Base-by-base conservation (phyloP, 2,113 vertebrate genomes). In the Scatophagus argus region DNA sequence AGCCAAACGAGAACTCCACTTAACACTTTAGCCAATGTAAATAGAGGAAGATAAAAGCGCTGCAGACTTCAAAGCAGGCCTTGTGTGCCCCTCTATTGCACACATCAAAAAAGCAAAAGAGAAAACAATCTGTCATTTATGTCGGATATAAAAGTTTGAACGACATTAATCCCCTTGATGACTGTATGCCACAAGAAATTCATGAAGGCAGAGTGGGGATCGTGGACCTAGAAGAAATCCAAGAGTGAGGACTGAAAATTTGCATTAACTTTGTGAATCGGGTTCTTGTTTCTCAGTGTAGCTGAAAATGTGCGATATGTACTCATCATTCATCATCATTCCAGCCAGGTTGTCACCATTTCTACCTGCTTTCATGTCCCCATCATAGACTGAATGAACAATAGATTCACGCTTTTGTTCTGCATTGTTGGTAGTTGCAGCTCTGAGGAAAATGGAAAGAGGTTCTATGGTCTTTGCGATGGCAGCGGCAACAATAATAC, bases 21-120 rank as follows among this genome's bases (percentile, higher is more conserved):
- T 89, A 89, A 92, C 90, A 90, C 91, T 80, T 88, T 79, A 83
- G 82, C 81, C 74, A 84, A 64, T 70, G 79, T 88, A 91, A 92
- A 91, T 69, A 89, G 77, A 87, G 70, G 58, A 54, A 85, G 77
- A 90, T 91, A 81, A 88, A 92, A 90, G 88, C 77, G 81, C 59
- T 39, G 71, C 9, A 0, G 81, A 84, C 85, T 91, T 91, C 89
- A 93, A 88, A 89, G 84, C 69, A 1, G 32, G 38, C 69, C 27
- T 32, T 14, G 39, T 11, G 47, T 5, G 34, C 43, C 54, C 36
- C 77, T 73, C 80, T 67, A 36, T 47, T 25, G 47, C 61, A 73
- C 64, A 87, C 83, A 90, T 87, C 84, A 78, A 87, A 91, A n/a
- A 85, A 31, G 25, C 39, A n/a, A 49, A 41, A 41, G 81, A 74